Percentiles rank a stretch among this genome's conserved stretches.
Conservation (phyloP, 2,888 invertebrate genomes). For the Copidosoma aretas region DNA sequence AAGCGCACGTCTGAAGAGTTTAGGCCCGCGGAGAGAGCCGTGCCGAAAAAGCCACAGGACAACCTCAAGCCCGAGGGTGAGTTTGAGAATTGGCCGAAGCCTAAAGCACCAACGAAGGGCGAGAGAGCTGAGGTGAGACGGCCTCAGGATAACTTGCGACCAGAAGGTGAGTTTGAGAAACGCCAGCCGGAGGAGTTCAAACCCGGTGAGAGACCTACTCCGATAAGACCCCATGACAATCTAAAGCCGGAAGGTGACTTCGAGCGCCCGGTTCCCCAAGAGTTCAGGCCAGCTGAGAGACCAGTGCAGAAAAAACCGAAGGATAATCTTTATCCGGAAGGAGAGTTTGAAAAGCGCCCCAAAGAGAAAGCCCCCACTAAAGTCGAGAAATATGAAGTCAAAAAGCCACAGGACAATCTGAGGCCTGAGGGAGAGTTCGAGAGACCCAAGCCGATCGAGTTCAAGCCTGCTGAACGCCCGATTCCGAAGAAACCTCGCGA, state of each 20-base stretch:
- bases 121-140: constrained; percentile 57
- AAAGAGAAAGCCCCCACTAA: too few species aligned
- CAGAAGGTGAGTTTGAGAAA: constrained; percentile 66
- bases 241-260: constrained; percentile 58
- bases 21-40: constrained; percentile 63
- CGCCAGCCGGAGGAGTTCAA: constrained; percentile 61
- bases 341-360: constrained; percentile 67
- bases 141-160: constrained; percentile 59
- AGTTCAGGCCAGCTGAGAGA: constrained; percentile 62
- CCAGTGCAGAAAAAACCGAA: constrained; percentile 58
- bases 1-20: constrained; percentile 54
- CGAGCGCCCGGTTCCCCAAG: constrained; percentile 20
- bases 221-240: constrained; percentile 54
- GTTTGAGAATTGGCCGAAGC: constrained; percentile 44
- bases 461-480: constrained; percentile 56
- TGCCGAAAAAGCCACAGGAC: constrained; percentile 67
- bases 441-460: constrained; percentile 57
- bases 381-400: too few species aligned
- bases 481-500: constrained; percentile 46
- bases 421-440: constrained; percentile 65
- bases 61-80: constrained; percentile 45
- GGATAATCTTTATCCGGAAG: constrained; percentile 63
- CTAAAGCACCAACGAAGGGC: constrained; percentile 48
- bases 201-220: constrained; percentile 59
- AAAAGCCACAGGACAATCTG: constrained; percentile 61